phyloP scores from a whole-genome alignment of 2,113 vertebrate genomes.

The Erythrolamprus reginae region DNA sequence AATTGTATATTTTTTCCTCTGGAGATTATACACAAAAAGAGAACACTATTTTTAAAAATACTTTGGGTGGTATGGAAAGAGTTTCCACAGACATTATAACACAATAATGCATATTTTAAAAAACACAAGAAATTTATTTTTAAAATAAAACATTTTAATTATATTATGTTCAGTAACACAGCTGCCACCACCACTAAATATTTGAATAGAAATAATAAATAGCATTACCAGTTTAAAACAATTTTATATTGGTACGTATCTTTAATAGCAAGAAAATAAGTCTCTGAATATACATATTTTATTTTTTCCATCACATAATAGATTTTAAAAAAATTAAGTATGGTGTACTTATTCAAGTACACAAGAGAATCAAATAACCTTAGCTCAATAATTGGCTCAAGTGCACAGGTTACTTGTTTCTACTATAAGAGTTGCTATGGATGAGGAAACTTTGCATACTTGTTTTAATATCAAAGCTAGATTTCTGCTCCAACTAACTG shows the following conservation, averaged over 20 bases:
- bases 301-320: neutral
- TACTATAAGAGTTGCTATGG: neutral
- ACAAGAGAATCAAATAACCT: neutral
- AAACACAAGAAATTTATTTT: neutral
- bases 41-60: neutral
- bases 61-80: neutral
- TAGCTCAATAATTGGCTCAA: neutral
- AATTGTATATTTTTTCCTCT: neutral
- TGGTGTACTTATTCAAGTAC: neutral
- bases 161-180: neutral
- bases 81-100: neutral
- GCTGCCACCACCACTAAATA: neutral
- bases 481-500: neutral
- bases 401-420: neutral
- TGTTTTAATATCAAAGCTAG: neutral
- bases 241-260: neutral
- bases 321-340: neutral
- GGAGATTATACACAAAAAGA: neutral
- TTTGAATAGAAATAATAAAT: neutral
- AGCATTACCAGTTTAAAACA: neutral
- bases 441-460: neutral
- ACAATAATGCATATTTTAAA: neutral
- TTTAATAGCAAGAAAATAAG: neutral
- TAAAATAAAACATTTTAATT: neutral
- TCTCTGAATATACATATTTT: neutral